Percentiles rank a stretch among this genome's conserved stretches.
Evolutionary conservation across 2,888 invertebrate genomes (phyloP).

Genomic region (Cephus spinipes): DNA sequence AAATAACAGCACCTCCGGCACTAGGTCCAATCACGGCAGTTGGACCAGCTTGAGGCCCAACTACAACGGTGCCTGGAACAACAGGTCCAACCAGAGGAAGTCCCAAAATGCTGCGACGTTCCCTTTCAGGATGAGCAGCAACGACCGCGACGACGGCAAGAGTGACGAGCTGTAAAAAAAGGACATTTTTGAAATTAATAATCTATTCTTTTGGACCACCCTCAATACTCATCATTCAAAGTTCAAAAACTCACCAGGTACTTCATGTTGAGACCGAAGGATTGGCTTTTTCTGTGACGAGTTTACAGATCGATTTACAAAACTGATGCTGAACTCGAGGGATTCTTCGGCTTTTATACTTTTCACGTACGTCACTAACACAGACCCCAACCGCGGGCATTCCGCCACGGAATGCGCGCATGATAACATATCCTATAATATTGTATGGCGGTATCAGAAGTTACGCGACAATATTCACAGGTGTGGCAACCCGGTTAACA

Average conservation of each 20-base stretch:
- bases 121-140: constrained; percentile 34
- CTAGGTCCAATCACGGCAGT: constrained; percentile 18
- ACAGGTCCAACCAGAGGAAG: constrained; percentile 15
- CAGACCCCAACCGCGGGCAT: neutral
- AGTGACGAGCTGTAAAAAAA: constrained; percentile 24
- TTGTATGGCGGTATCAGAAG: too few relatives aligned
- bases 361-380: constrained; percentile 12
- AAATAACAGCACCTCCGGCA: constrained; percentile 22
- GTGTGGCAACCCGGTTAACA: too few relatives aligned
- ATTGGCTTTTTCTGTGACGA: too few relatives aligned
- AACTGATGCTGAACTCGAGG: constrained; percentile 38
- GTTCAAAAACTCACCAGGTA: constrained; percentile 35
- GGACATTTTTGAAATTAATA: neutral
- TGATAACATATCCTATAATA: too few relatives aligned
- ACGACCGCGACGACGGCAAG: constrained; percentile 23
- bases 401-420: too few relatives aligned
- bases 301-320: constrained; percentile 21
- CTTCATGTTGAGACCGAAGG: constrained; percentile 37
- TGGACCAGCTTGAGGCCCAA: constrained; percentile 23
- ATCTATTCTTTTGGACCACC: neutral
- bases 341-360: constrained; percentile 41
- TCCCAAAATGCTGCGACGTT: constrained; percentile 38
- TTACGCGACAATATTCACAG: too few relatives aligned
- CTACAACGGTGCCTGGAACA: constrained; percentile 19
- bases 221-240: neutral